Evolutionary conservation across 2,113 vertebrate genomes (phyloP).

Genomic region (Dicerorhinus sumatrensis): DNA sequence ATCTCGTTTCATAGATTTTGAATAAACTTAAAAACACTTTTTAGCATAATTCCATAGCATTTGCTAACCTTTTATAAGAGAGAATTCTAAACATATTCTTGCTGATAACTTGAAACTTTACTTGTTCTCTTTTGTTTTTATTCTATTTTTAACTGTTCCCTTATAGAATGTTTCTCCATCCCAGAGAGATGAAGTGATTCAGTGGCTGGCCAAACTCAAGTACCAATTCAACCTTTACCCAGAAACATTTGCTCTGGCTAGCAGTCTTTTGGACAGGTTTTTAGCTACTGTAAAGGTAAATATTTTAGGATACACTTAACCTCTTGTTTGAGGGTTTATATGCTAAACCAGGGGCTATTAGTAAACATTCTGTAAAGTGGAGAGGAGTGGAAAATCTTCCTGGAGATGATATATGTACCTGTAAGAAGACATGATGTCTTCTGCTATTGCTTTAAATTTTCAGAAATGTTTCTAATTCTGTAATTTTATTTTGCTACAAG

Average conservation of each 20-base stretch:
- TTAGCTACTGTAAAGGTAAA: slow-evolving; percentile 96
- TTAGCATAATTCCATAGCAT: slow-evolving; percentile 30
- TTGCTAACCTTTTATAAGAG: slow-evolving; percentile 45
- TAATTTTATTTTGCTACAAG: slow-evolving; percentile 8
- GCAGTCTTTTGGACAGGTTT: slow-evolving; percentile 97
- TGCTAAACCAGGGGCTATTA: neutral
- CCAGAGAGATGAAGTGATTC: slow-evolving; percentile 97
- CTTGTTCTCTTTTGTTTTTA: slow-evolving; percentile 1
- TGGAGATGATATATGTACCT: neutral
- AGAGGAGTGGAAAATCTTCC: neutral
- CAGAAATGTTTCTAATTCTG: slow-evolving; percentile 17
- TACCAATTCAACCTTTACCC: slow-evolving; percentile 95
- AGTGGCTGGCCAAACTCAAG: slow-evolving; percentile 96
- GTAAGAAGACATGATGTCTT: neutral
- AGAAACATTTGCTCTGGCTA: slow-evolving; percentile 96
- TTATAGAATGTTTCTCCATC: slow-evolving; percentile 96
- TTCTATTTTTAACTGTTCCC: slow-evolving; percentile 35
- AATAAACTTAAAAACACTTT: slow-evolving; percentile 47
- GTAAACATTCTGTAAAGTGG: neutral
- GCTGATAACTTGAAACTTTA: neutral
- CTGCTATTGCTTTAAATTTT: slow-evolving; percentile 14
- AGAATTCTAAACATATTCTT: slow-evolving; percentile 44
- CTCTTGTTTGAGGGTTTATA: neutral
- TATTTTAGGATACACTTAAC: slow-evolving; percentile 34
- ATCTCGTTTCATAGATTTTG: slow-evolving; percentile 43